phyloP scores from a whole-genome alignment of 2,888 invertebrate genomes.

The Desoria tigrina region DNA sequence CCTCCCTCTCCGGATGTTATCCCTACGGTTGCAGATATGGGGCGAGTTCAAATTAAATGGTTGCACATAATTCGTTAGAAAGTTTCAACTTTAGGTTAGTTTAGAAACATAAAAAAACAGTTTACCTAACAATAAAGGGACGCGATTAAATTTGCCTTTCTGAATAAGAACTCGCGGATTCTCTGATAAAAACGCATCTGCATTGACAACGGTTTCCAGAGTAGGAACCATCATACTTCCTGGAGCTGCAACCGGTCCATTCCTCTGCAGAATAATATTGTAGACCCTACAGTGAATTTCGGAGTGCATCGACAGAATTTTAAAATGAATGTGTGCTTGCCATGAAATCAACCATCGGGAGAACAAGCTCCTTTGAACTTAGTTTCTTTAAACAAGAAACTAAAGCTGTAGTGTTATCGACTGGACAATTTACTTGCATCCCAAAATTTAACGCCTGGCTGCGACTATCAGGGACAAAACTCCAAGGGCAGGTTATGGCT shows the following conservation, averaged over 20 bases:
- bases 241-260: neutral
- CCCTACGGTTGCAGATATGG: too few relatives aligned
- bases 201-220: constrained; percentile 25
- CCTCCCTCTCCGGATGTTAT: constrained; percentile 33
- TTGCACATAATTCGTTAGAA: too few relatives aligned
- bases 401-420: constrained; percentile 7
- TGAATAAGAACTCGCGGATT: constrained; percentile 18
- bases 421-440: constrained; percentile 17
- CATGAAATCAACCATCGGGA: constrained; percentile 11
- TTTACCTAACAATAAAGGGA: constrained; percentile 31
- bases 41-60: too few relatives aligned
- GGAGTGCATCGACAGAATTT: too few relatives aligned
- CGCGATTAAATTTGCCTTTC: constrained; percentile 26
- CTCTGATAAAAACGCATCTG: constrained; percentile 33
- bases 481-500: constrained; percentile 21
- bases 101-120: too few relatives aligned
- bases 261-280: neutral
- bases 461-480: constrained; percentile 5
- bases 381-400: constrained; percentile 26
- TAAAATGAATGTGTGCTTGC: neutral
- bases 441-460: constrained; percentile 12
- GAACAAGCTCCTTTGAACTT: constrained; percentile 21
- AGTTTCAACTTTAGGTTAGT: too few relatives aligned
- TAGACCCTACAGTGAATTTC: too few relatives aligned
- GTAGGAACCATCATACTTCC: constrained; percentile 29